Conservation (phyloP, 2,797 vertebrate species). For the Danio choprae region DNA sequence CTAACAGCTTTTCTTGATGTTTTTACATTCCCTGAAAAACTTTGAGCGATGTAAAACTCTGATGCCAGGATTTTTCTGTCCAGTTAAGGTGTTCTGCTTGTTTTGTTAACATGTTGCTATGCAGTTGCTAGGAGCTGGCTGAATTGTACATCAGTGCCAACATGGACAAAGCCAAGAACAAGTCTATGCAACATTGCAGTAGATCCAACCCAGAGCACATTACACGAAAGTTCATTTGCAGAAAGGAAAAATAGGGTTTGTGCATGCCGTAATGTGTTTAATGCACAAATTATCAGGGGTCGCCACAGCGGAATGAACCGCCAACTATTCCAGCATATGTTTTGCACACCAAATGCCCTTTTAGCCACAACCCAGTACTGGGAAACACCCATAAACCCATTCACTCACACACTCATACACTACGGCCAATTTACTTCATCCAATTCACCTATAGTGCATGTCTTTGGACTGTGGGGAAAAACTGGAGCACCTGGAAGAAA, state of each 20-base stretch:
- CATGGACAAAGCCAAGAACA: not conserved
- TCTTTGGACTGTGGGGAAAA: too few species aligned
- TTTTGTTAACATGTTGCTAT: slow-evolving; percentile 10
- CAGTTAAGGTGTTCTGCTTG: not conserved
- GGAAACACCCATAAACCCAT: too few species aligned
- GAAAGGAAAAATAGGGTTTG: not conserved
- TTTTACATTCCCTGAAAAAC: slow-evolving; percentile 27
- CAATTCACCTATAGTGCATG: too few species aligned
- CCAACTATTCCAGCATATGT: too few species aligned
- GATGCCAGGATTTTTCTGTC: not conserved
- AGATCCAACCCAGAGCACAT: too few species aligned
- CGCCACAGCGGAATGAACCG: too few species aligned
- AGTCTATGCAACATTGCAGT: not conserved
- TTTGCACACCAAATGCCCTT: too few species aligned
- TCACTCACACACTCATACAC: too few species aligned
- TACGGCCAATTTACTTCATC: too few species aligned
- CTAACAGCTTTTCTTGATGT: slow-evolving; percentile 18
- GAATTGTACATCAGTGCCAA: not conserved
- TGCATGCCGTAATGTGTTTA: not conserved
- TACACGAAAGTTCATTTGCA: not conserved
- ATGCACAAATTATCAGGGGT: too few species aligned
- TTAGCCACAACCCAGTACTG: too few species aligned
- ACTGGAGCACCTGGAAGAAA: too few species aligned
- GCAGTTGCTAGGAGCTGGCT: not conserved
- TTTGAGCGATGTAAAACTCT: not conserved